Evolutionary conservation across 2,888 invertebrate genomes (phyloP).

Genomic region (Trisateles emortualis): DNA sequence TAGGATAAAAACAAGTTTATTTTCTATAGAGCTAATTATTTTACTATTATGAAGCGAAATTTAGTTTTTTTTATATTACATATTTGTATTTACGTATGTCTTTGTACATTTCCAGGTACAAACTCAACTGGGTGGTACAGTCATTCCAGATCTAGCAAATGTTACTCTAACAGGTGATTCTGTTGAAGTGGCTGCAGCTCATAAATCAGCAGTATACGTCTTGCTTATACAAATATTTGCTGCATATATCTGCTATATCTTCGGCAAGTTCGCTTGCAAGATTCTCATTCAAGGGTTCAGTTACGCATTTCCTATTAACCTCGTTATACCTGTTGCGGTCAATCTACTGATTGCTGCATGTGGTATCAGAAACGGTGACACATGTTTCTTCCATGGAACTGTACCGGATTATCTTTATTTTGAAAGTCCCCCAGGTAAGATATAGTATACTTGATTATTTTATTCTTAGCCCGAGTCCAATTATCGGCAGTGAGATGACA

Average conservation of each 20-base stretch:
- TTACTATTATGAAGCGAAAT: no score
- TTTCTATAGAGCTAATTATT: no score
- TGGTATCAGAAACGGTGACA: constrained; percentile 94
- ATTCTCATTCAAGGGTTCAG: constrained; percentile 99
- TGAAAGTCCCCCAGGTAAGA: constrained; percentile 91
- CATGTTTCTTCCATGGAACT: constrained; percentile 95
- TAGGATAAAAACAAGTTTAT: no score
- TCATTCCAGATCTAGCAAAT: constrained; percentile 91
- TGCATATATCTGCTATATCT: constrained; percentile 95
- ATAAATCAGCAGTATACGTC: constrained; percentile 92
- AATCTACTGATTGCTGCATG: constrained; percentile 95
- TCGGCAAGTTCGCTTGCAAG: constrained; percentile 98
- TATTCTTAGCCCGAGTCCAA: neutral
- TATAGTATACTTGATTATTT: neutral
- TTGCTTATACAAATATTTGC: constrained; percentile 93
- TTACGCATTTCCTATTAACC: constrained; percentile 97
- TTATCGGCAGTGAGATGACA: no score
- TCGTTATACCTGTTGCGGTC: constrained; percentile 96
- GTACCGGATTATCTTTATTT: constrained; percentile 97
- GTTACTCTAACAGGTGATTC: constrained; percentile 92
- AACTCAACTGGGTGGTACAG: constrained; percentile 86
- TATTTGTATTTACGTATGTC: no score
- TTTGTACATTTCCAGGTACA: constrained; percentile 82
- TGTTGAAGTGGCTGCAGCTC: constrained; percentile 89
- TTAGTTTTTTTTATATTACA: no score